A percentile compares a stretch with the other conserved stretches of the same genome.
These are phyloP conservation scores for Griposia aprilina DNA, from an alignment of 2,888 invertebrate species.

Conservation along the genomic window DNA sequence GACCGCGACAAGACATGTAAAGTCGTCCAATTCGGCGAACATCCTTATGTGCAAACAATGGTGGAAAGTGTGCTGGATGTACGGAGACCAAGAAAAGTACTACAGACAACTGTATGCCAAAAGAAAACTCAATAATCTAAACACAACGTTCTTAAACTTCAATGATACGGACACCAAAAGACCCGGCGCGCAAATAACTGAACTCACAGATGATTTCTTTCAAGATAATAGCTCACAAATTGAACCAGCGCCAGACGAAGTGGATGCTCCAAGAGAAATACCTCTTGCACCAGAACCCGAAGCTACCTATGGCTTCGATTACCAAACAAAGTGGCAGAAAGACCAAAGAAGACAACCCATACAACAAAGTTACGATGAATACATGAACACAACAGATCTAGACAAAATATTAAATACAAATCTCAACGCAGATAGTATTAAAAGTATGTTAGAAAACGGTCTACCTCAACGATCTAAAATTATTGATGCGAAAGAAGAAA, in stretches of 20 bases:
- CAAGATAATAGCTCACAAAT: slow-evolving; percentile 81
- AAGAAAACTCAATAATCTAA: slow-evolving; percentile 85
- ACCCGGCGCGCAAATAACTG: slow-evolving; percentile 88
- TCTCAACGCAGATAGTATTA: slow-evolving; percentile 83
- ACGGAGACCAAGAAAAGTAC: slow-evolving; percentile 96
- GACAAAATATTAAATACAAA: slow-evolving; percentile 80
- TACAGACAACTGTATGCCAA: slow-evolving; percentile 95
- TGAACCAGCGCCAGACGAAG: slow-evolving; percentile 86
- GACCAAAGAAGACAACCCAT: slow-evolving; percentile 90
- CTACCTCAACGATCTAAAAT: slow-evolving; percentile 83
- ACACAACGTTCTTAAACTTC: slow-evolving; percentile 80
- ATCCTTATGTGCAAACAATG: slow-evolving; percentile 96
- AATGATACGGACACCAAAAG: slow-evolving; percentile 82
- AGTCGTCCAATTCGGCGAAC: slow-evolving; percentile 92
- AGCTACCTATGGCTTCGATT: slow-evolving; percentile 84
- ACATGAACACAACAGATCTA: slow-evolving; percentile 82
- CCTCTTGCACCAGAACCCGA: slow-evolving; percentile 82
- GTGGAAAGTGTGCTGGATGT: slow-evolving; percentile 97
- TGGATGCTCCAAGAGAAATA: slow-evolving; percentile 68
- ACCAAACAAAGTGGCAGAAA: slow-evolving; percentile 84
- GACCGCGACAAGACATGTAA: slow-evolving; percentile 88
- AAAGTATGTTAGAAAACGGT: slow-evolving; percentile 85
- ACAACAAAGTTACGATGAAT: slow-evolving; percentile 84
- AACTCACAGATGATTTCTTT: slow-evolving; percentile 88
- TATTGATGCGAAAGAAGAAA: slow-evolving; percentile 84